Percentiles rank a stretch among this genome's conserved stretches.
Conservation (phyloP, 2,113 vertebrate species). For the Alethe castanea region DNA sequence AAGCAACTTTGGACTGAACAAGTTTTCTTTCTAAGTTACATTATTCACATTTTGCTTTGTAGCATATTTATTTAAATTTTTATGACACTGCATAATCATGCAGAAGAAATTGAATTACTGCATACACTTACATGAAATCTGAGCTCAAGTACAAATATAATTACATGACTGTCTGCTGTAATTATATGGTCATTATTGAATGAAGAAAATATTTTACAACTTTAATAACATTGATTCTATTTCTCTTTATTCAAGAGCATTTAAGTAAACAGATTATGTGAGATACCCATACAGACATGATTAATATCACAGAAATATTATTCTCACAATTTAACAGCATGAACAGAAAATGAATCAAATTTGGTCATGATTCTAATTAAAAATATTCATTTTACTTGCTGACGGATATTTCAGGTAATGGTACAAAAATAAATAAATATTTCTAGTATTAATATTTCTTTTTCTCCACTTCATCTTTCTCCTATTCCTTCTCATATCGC, state of each 20-base stretch:
- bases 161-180: background rate
- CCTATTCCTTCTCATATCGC: background rate
- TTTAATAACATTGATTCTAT: background rate
- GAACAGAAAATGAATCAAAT: background rate
- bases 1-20: conserved; percentile 1
- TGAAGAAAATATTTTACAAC: background rate
- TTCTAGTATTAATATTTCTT: background rate
- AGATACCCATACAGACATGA: background rate
- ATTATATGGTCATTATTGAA: background rate
- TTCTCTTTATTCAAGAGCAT: background rate
- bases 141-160: background rate
- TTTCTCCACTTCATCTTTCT: background rate
- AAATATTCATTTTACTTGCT: background rate
- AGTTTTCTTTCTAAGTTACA: background rate
- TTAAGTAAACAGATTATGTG: background rate
- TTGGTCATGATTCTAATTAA: background rate
- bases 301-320: background rate
- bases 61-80: conserved; percentile 34
- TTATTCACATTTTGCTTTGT: conserved; percentile 18
- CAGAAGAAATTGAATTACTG: conserved; percentile 28
- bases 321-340: background rate
- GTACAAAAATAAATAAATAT: background rate
- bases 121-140: background rate
- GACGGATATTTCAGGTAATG: background rate
- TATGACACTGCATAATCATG: conserved; percentile 5